Base-by-base conservation (phyloP, 2,797 vertebrate genomes). In the Craterocephalus amniculus region DNA sequence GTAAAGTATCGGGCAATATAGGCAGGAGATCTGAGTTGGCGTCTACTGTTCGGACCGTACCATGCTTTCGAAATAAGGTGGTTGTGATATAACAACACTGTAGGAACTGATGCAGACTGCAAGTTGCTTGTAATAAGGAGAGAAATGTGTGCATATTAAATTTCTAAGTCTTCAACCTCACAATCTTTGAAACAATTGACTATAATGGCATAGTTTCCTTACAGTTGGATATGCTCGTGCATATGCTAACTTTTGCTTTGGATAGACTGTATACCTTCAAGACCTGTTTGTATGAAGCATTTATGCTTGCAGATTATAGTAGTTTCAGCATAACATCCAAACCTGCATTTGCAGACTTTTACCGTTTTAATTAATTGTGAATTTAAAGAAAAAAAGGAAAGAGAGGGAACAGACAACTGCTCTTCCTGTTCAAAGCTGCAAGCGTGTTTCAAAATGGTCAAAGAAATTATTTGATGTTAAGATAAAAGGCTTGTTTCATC, bases 381-480 rank as follows among this genome's bases (percentile, higher is more conserved):
- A 4, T 10, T 9, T 43, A 14, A 13, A 18, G 18, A 43, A 3
- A 48, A 48, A 48, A 22, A 22, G 7, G 20, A 20, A 48, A 10
- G 9, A 13, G 9, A 40, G 13, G 38, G 14, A 18, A 40, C 14
- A 40, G 38, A 40, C 1, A 16, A 18, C 14, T 40, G 38, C 38
- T 40, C 38, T 18, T 40, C 14, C 13, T 16, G 38, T 40, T 40
- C 34, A 65, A 5, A 18, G 43, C 10, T 45, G n/a, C 4, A 59
- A n/a, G 61, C 55, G 24, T 54, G 51, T 56, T 38, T 18, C 22
- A 38, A 35, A 38, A 32, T 6, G 1, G 13, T 52, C 6, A 51
- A 58, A 57, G 13, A 67, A 3, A 24, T 35, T 8, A 12, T 56
- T 58, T 38, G 8, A 32, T 64, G 38, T 52, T 34, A 58, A 54